Conservation (phyloP, 2,797 vertebrate species). For the Anniella stebbinsi region DNA sequence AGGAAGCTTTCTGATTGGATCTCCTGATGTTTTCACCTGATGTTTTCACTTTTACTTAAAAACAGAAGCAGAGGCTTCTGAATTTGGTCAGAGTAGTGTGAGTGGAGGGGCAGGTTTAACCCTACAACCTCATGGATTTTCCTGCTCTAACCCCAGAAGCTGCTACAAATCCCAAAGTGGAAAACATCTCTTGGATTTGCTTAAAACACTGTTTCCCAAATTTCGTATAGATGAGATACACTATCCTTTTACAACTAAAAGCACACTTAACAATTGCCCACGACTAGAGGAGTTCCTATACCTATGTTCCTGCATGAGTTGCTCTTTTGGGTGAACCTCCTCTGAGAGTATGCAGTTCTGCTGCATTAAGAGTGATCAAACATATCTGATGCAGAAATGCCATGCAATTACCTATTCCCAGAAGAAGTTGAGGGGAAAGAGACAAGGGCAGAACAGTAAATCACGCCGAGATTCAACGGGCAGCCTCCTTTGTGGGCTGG, state of each 20-base stretch:
- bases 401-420: background rate
- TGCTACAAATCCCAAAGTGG: no score
- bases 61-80: background rate
- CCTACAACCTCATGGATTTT: no score
- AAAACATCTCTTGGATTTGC: background rate
- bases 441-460: background rate
- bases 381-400: no score
- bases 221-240: background rate
- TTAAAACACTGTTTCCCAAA: background rate
- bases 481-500: background rate
- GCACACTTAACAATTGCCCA: no score
- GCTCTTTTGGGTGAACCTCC: no score
- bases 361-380: no score
- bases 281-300: no score
- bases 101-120: background rate
- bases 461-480: background rate
- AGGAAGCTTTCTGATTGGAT: background rate
- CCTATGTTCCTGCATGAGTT: no score
- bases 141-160: background rate
- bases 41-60: background rate
- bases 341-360: no score
- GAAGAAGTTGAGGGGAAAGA: background rate
- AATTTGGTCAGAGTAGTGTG: background rate
- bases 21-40: background rate
- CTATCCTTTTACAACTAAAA: background rate